Base-by-base conservation (phyloP, 2,113 vertebrate species). In the Ictidomys tridecemlineatus region DNA sequence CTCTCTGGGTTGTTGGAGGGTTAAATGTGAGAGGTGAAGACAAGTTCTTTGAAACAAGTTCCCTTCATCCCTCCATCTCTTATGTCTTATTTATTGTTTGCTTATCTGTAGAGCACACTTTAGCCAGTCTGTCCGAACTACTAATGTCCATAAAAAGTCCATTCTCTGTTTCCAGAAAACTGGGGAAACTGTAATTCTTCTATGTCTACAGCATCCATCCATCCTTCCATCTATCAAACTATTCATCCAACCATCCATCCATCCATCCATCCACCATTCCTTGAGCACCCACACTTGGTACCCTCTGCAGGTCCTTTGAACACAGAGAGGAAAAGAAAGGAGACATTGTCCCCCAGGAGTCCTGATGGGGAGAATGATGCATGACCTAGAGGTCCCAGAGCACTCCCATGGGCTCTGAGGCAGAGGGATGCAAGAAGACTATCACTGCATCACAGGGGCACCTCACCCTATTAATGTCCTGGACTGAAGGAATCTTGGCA, bases 391-490 rank as follows among this genome's bases (percentile, higher is more conserved):
- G 34, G 67, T 11, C 48, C 20, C 26, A 22, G 13, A 61, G 20
- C 34, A 20, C 7, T 34, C 32, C 70, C 11, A 10, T 67, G 39
- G 30, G 16, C 11, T 22, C 26, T 9, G 61, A 78, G 8, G 14
- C 37, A 26, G 1, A 37, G 26, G 20, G 26, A 8, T 4, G 4
- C 3, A 9, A 0, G 26, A 26, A 14, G 26, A 4, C 69, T 89
- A 1, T 30, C 4, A 28, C 10, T 16, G 28, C 14, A n/a, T 4
- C 1, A 28, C 22, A 24, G 8, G 37, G 16, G 9, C 16, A 65
- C 16, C 45, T 17, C n/a, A n/a, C 20, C 17, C 42, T 30, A 26
- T 58, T 8, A 65, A 2, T 18, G 28, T 18, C 5, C 67, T 56
- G 30, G 10, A 56, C 45, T 56, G 37, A 87, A 82, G n/a, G 2